Percentiles rank a stretch among this genome's conserved stretches.
phyloP scores from a whole-genome alignment of 2,113 vertebrate species.

The Benthochromis sp. region DNA sequence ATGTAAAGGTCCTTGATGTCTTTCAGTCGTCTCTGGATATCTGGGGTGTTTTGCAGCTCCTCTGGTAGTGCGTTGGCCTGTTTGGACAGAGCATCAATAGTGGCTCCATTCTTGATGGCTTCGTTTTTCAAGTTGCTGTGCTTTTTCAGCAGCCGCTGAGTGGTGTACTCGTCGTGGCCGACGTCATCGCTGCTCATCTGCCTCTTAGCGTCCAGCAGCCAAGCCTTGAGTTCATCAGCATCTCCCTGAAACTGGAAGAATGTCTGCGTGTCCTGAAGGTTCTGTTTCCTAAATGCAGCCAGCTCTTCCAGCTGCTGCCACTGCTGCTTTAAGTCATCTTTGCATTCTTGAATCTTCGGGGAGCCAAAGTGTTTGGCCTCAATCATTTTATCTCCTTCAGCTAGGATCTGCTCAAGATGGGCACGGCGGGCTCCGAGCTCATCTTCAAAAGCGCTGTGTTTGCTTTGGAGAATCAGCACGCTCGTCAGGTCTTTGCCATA shows the following conservation, averaged over 20 bases:
- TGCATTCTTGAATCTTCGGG: slow-evolving; percentile 70
- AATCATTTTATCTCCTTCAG: slow-evolving; percentile 76
- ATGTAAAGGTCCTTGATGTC: slow-evolving; percentile 78
- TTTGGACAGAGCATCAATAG: slow-evolving; percentile 75
- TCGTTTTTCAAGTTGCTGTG: slow-evolving; percentile 81
- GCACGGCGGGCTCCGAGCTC: slow-evolving; percentile 79
- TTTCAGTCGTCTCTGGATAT: slow-evolving; percentile 77
- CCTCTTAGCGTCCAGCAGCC: slow-evolving; percentile 78
- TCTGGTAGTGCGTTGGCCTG: slow-evolving; percentile 80
- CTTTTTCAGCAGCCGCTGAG: slow-evolving; percentile 78
- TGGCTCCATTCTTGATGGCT: slow-evolving; percentile 70
- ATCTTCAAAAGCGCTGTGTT: slow-evolving; percentile 88
- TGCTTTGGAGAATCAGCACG: slow-evolving; percentile 84
- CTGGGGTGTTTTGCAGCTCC: slow-evolving; percentile 81
- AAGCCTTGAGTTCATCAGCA: slow-evolving; percentile 83
- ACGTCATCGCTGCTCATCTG: slow-evolving; percentile 78
- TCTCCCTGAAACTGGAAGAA: slow-evolving; percentile 97
- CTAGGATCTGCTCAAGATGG: slow-evolving; percentile 73
- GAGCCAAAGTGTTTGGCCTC: slow-evolving; percentile 72
- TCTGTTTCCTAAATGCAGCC: slow-evolving; percentile 82
- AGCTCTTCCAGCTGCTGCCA: slow-evolving; percentile 92
- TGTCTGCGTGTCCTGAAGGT: slow-evolving; percentile 79
- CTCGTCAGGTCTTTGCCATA: slow-evolving; percentile 92
- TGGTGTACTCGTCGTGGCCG: slow-evolving; percentile 88
- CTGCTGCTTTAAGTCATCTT: slow-evolving; percentile 68